These are phyloP conservation scores for Ptiloglossa arizonensis DNA, from an alignment of 1,140 invertebrate species.

Conservation along the genomic window DNA sequence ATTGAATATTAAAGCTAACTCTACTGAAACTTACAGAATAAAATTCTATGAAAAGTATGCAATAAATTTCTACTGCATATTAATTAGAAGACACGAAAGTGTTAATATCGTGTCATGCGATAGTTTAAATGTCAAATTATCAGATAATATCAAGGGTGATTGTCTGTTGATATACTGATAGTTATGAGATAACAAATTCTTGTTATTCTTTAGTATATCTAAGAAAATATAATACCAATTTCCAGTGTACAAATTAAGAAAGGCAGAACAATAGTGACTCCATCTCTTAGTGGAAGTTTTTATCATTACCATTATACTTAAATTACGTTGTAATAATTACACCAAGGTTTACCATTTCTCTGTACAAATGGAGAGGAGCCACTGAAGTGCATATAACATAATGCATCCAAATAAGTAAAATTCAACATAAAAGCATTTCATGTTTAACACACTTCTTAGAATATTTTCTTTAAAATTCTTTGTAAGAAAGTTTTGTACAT, in stretches of 20 bases:
- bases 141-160: constrained; percentile 50
- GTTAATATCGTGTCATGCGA: constrained; percentile 53
- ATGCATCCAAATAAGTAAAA: constrained; percentile 6
- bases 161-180: constrained; percentile 59
- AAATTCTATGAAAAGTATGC: constrained; percentile 27
- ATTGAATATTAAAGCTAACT: constrained; percentile 22
- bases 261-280: constrained; percentile 33
- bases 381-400: constrained; percentile 22
- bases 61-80: constrained; percentile 35
- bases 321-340: constrained; percentile 60
- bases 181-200: constrained; percentile 27
- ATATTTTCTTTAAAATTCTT: constrained; percentile 51
- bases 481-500: constrained; percentile 63
- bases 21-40: constrained; percentile 28
- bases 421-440: constrained; percentile 26
- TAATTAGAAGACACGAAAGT: constrained; percentile 69
- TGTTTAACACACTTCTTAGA: neutral
- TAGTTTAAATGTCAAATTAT: constrained; percentile 35
- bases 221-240: constrained; percentile 16
- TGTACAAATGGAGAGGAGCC: constrained; percentile 59
- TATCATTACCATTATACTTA: constrained; percentile 57
- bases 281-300: constrained; percentile 55
- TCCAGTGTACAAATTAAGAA: neutral
- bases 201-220: neutral
- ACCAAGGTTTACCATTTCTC: constrained; percentile 45